Conservation (phyloP, 2,888 invertebrate species). For the Calliphora vomitoria region DNA sequence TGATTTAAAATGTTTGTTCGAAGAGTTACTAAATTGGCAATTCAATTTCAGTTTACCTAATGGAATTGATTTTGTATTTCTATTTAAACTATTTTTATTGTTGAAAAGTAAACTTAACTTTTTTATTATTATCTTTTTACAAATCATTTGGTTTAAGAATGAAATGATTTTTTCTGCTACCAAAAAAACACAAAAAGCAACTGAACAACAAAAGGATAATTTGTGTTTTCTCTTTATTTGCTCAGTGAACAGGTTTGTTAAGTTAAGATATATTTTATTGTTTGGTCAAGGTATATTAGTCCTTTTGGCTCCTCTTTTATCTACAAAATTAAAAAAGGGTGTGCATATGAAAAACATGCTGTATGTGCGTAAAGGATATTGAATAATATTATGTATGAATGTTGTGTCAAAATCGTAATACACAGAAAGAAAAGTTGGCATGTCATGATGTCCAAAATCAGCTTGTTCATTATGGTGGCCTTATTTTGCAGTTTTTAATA, state of each 20-base stretch:
- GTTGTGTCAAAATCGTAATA: no score
- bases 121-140: neutral
- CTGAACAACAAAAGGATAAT: neutral
- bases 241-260: neutral
- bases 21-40: no score
- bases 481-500: no score
- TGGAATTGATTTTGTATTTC: no score
- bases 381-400: no score
- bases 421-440: no score
- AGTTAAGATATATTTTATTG: neutral
- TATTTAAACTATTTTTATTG: no score
- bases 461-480: no score
- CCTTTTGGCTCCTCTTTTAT: neutral
- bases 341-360: neutral
- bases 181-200: neutral
- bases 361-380: neutral
- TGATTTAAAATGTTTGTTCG: neutral
- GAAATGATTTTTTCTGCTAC: neutral
- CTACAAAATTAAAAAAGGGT: neutral
- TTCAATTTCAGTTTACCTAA: neutral
- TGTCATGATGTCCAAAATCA: no score
- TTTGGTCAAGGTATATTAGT: conserved; percentile 12
- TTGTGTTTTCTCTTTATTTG: neutral
- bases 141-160: neutral
- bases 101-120: neutral